Evolutionary conservation across 2,888 invertebrate species (phyloP).

Genomic region (Trichopria drosophilae): DNA sequence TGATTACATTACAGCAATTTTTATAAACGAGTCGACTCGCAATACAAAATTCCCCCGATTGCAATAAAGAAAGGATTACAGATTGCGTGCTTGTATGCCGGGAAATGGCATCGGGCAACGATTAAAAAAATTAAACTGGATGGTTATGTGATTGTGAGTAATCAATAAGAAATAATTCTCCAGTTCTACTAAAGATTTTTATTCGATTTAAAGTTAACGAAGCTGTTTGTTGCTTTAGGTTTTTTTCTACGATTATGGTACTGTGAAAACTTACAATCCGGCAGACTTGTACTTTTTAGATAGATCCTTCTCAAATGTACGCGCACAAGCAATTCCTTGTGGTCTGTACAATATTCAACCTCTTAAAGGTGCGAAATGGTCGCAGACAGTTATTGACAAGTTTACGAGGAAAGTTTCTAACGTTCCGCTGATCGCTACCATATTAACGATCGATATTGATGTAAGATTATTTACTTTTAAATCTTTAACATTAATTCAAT

Average conservation of each 20-base stretch:
- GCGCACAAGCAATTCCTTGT: slow-evolving; percentile 53
- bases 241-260: slow-evolving; percentile 53
- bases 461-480: no score
- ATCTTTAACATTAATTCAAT: no score
- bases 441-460: no score
- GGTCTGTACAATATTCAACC: slow-evolving; percentile 47
- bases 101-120: slow-evolving; percentile 50
- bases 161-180: no score
- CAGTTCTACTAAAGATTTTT: no score
- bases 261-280: slow-evolving; percentile 40
- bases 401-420: slow-evolving; percentile 37
- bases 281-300: slow-evolving; percentile 46
- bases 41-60: slow-evolving; percentile 44
- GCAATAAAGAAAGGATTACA: slow-evolving; percentile 47
- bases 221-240: slow-evolving; percentile 38
- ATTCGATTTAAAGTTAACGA: neutral
- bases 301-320: slow-evolving; percentile 43
- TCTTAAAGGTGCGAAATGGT: slow-evolving; percentile 37
- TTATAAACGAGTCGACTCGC: no score
- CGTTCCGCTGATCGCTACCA: no score
- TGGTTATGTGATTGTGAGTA: slow-evolving; percentile 43
- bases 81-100: slow-evolving; percentile 45
- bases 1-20: no score
- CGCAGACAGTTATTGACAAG: slow-evolving; percentile 24
- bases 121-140: slow-evolving; percentile 46